These are phyloP conservation scores for Synergus gifuensis DNA, from an alignment of 2,888 invertebrate species.

Conservation along the genomic window DNA sequence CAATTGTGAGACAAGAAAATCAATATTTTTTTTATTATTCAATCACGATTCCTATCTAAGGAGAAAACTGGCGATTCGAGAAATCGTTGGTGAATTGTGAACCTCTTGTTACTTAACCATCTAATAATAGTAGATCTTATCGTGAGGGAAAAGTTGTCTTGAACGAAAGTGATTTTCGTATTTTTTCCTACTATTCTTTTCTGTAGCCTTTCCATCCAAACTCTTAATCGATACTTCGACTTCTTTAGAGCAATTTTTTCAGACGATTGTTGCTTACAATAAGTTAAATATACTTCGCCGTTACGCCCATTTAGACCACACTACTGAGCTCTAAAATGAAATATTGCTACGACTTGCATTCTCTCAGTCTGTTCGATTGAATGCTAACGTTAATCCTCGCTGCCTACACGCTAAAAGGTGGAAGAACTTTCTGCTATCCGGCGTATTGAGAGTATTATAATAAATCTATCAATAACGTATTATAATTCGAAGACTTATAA, in stretches of 20 bases:
- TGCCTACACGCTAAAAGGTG: slow-evolving; percentile 18
- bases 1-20: slow-evolving; percentile 23
- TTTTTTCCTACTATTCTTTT: background rate
- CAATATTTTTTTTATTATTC: slow-evolving; percentile 38
- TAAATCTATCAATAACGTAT: slow-evolving; percentile 21
- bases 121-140: slow-evolving; percentile 57
- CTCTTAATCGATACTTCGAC: background rate
- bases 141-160: slow-evolving; percentile 65
- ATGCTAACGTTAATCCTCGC: slow-evolving; percentile 10
- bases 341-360: slow-evolving; percentile 28
- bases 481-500: slow-evolving; percentile 6
- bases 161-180: slow-evolving; percentile 43
- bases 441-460: slow-evolving; percentile 15
- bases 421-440: slow-evolving; percentile 22
- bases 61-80: slow-evolving; percentile 31
- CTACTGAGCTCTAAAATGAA: slow-evolving; percentile 15
- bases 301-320: slow-evolving; percentile 18
- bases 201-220: background rate
- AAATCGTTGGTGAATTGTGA: slow-evolving; percentile 29
- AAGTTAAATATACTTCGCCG: slow-evolving; percentile 6
- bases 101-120: slow-evolving; percentile 59
- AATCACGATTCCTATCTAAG: slow-evolving; percentile 38
- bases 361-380: slow-evolving; percentile 21
- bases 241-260: background rate
- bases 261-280: background rate